Evolutionary conservation across 2,113 vertebrate species (phyloP), one percentile per base, ranked within the genome.

Genomic region (Prinia subflava): DNA sequence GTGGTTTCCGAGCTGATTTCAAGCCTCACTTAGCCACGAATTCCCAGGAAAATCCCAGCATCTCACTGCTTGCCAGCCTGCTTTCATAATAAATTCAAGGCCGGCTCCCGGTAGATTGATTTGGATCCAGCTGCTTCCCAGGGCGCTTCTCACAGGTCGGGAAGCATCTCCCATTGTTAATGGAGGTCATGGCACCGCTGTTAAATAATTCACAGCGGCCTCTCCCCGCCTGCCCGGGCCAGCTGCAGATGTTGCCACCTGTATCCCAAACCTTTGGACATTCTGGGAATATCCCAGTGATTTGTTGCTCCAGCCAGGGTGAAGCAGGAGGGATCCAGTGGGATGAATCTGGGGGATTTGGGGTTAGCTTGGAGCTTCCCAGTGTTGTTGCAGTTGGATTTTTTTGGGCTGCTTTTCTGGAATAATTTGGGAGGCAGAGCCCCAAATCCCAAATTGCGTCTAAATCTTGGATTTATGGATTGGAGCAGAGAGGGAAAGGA

Each of bases 191-290:
- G 97, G 98, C 97, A 98, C 97, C 97, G 98, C 98, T 97, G 97
- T 97, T 98, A 98, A 98, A 98, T 98, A 98, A 99, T 99, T 99
- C 98, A 98, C 98, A 97, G 97, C 98, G 94, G 98, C 97, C 97
- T 97, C 94, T 88, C 83, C 62, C 98, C 97, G 97, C 78, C 31
- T 53, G 97, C 70, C 56, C 62, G 16, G 98, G 98, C 97, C 97
- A 97, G 96, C 98, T 98, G 98, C 98, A 98, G 98, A 98, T 98
- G 98, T 98, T 98, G 98, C 98, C 94, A 83, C 87, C 87, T 90
- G 71, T 75, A 83, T 90, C 79, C 70, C 87, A 31, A 53, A 90
- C 55, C 18, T 68, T 15, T 1, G 75, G 11, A 4, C 10, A 4
- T 21, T 35, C 56, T 4, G 42, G 18, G 33, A 59, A 3, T 31